Base-by-base conservation (phyloP, 2,113 vertebrate species). In the Illadopsis cleaveri region DNA sequence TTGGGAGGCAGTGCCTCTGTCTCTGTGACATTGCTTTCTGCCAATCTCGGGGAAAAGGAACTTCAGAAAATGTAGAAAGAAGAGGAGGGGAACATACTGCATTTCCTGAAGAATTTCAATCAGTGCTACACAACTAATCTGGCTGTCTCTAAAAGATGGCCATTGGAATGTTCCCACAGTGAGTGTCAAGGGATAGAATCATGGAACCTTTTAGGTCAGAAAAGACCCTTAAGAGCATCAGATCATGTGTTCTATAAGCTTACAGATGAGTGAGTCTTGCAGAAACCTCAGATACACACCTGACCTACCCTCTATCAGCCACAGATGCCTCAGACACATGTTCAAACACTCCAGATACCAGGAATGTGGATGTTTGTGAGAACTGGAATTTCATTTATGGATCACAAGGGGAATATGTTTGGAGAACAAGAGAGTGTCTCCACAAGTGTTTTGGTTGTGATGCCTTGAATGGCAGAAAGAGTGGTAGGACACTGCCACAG, bases 211-310 rank as follows among this genome's bases (percentile, higher is more conserved):
- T n/a, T 30, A 60, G 16, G 51, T 45, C 23, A 44, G 37, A 28
- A 50, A 73, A 68, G 30, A 75, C n/a, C 44, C 57, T 57, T 38
- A 76, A 66, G 44, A 44, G 51, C 50, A 79, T 9, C 1, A 1
- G 21, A 6, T 72, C 15, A 27, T 2, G 21, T 16, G 15, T 66
- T 66, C 42, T 40, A 0, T 5, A 30, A 4, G 17, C 15, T 40
- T 64, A 47, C 3, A 77, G 37, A 25, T 2, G 2, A 60, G 33
- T 17, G 47, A 66, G 38, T 33, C 44, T 58, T 38, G 53, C 57
- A 71, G 57, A 62, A 44, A 33, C 9, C 14, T 73, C 38, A 47
- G 50, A 24, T 27, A 25, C 10, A 17, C 28, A 22, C 17, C 54
- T 35, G 69, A 24, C 42, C 51, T 57, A 24, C 9, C 3, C 11